phyloP scores from a whole-genome alignment of 1,140 invertebrate species.

The Chelonus insularis region DNA sequence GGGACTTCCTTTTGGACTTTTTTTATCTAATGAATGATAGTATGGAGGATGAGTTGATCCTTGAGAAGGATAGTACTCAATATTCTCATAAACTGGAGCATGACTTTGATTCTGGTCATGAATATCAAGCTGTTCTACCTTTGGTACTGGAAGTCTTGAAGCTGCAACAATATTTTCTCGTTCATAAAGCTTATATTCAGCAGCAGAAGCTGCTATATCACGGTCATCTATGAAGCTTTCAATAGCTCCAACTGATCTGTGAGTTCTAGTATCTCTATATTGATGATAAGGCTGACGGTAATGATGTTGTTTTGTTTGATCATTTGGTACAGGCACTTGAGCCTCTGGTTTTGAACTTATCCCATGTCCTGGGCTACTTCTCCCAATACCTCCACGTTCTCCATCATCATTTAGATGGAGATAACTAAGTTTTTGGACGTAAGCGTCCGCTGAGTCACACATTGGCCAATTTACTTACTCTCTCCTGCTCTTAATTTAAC shows the following conservation, averaged over 20 bases:
- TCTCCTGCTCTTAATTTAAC: slow-evolving; percentile 10
- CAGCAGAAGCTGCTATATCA: slow-evolving; percentile 25
- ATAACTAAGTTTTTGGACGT: slow-evolving; percentile 56
- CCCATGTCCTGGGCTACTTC: slow-evolving; percentile 16
- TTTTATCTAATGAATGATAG: slow-evolving; percentile 63
- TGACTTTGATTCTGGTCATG: slow-evolving; percentile 29
- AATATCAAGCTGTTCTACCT: slow-evolving; percentile 64
- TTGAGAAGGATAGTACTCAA: slow-evolving; percentile 71
- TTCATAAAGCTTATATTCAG: slow-evolving; percentile 68
- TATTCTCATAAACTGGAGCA: slow-evolving; percentile 77
- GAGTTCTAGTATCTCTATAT: slow-evolving; percentile 30
- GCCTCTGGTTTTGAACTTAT: slow-evolving; percentile 49
- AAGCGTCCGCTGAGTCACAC: slow-evolving; percentile 56
- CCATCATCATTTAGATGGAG: slow-evolving; percentile 52
- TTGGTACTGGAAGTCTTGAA: slow-evolving; percentile 76
- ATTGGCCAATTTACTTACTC: slow-evolving; percentile 39
- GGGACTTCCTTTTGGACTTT: slow-evolving; percentile 51
- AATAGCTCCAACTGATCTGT: slow-evolving; percentile 57
- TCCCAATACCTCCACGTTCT: slow-evolving; percentile 22
- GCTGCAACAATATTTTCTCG: slow-evolving; percentile 70
- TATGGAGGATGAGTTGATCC: slow-evolving; percentile 63
- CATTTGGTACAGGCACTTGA: slow-evolving; percentile 50
- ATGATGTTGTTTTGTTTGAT: slow-evolving; percentile 27
- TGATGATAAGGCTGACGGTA: slow-evolving; percentile 32
- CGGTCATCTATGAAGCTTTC: slow-evolving; percentile 61